Percentiles rank a stretch among this genome's conserved stretches.
phyloP scores from a whole-genome alignment of 2,888 invertebrate species.

The Holacanthella duospinosa region DNA sequence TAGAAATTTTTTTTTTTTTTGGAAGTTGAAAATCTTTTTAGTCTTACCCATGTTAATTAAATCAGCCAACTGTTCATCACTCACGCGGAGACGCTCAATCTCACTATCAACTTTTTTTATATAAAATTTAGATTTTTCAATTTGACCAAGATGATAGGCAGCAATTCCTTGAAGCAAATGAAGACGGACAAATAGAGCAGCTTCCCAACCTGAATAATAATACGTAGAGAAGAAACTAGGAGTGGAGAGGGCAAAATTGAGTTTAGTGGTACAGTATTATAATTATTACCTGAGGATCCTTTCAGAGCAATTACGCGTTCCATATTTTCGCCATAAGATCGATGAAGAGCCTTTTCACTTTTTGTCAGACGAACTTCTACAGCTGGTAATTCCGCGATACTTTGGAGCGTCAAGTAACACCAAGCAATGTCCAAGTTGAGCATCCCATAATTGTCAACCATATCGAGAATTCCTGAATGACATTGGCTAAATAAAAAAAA shows the following conservation, averaged over 20 bases:
- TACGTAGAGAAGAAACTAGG: too few species aligned
- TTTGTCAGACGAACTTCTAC: constrained; percentile 56
- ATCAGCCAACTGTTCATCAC: constrained; percentile 47
- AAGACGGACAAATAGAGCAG: constrained; percentile 63
- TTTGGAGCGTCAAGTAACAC: constrained; percentile 70
- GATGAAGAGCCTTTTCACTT: constrained; percentile 57
- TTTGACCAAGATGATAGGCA: constrained; percentile 62
- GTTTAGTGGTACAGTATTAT: too few species aligned
- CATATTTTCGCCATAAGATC: constrained; percentile 56
- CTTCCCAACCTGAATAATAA: constrained; percentile 51
- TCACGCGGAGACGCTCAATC: constrained; percentile 53
- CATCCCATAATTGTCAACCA: constrained; percentile 72
- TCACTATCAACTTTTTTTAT: constrained; percentile 56
- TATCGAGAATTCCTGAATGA: constrained; percentile 53
- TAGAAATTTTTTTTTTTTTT: constrained; percentile 36
- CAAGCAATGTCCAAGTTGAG: constrained; percentile 78
- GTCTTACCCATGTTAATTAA: constrained; percentile 51
- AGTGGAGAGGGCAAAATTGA: too few species aligned
- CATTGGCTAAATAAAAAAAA: constrained; percentile 48
- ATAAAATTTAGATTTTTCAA: constrained; percentile 52
- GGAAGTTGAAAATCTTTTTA: too few species aligned
- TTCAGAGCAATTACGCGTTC: constrained; percentile 52
- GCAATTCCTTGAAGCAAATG: constrained; percentile 70
- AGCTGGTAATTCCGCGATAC: constrained; percentile 60
- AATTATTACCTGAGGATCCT: constrained; percentile 50